phyloP scores from a whole-genome alignment of 2,797 vertebrate species.

The Sebastes dallii region DNA sequence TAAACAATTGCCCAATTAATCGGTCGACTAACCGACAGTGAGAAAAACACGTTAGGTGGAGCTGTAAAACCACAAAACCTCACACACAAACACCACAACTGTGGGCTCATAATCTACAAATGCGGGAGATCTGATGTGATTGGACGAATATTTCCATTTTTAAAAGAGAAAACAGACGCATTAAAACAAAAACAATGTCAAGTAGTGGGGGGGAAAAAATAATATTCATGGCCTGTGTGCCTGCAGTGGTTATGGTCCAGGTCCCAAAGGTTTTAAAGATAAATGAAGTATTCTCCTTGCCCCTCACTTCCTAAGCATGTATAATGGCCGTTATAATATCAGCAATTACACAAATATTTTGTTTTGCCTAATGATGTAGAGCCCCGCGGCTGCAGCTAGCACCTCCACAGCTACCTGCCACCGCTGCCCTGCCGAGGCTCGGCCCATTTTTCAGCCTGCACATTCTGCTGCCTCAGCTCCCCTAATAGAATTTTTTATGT shows the following conservation, averaged over 20 bases:
- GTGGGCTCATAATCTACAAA: neutral
- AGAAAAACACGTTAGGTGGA: neutral
- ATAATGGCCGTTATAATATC: conserved; percentile 85
- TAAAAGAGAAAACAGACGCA: conserved; percentile 32
- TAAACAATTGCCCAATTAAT: neutral
- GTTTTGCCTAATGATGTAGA: conserved; percentile 79
- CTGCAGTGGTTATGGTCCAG: conserved; percentile 55
- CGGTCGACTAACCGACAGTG: neutral
- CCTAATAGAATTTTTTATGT: conserved; percentile 82
- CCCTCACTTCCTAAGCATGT: conserved; percentile 80
- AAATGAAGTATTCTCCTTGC: conserved; percentile 78
- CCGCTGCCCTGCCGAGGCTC: conserved; percentile 74
- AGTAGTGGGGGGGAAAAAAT: neutral
- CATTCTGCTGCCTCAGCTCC: conserved; percentile 91
- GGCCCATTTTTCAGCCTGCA: conserved; percentile 86
- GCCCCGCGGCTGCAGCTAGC: conserved; percentile 64
- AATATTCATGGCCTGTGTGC: conserved; percentile 55
- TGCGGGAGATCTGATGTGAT: neutral
- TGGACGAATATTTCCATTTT: neutral
- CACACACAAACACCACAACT: conserved; percentile 2
- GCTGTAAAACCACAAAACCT: neutral
- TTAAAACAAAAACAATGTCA: conserved; percentile 45
- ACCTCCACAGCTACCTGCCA: conserved; percentile 78
- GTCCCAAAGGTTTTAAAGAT: conserved; percentile 80
- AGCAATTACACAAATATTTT: conserved; percentile 82